These are phyloP conservation scores for Molossus alvarezi DNA, from an alignment of 2,797 vertebrate genomes.

Conservation along the genomic window DNA sequence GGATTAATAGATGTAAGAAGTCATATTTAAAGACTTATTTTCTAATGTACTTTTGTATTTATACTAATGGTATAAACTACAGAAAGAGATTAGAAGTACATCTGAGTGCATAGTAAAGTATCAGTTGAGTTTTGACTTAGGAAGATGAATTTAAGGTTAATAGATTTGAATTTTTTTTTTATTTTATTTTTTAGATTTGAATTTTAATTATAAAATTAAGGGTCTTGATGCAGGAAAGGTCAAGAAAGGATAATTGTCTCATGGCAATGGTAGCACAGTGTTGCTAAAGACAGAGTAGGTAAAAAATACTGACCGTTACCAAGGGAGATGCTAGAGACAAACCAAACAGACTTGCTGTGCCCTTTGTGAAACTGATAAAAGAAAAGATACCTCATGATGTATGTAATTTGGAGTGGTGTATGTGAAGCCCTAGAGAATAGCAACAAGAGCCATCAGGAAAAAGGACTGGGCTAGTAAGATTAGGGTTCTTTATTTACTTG, in stretches of 20 bases:
- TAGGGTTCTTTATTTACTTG: neutral
- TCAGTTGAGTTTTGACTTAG: slow-evolving; percentile 52
- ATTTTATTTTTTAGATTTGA: neutral
- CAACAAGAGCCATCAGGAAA: neutral
- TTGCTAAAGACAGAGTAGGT: neutral
- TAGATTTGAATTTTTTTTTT: neutral
- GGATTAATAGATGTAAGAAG: slow-evolving; percentile 97
- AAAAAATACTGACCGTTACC: slow-evolving; percentile 20
- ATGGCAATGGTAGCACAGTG: neutral
- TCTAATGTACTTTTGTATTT: slow-evolving; percentile 3
- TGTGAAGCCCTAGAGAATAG: neutral
- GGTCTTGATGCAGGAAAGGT: neutral
- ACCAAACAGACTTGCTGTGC: neutral
- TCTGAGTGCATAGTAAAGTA: slow-evolving; percentile 16
- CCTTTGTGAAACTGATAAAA: neutral
- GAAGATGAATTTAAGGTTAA: slow-evolving; percentile 54
- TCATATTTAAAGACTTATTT: slow-evolving; percentile 29
- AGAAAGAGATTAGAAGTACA: slow-evolving; percentile 52
- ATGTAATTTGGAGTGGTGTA: neutral
- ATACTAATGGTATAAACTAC: slow-evolving; percentile 18
- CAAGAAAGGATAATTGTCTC: slow-evolving; percentile 32
- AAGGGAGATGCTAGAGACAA: slow-evolving; percentile 31
- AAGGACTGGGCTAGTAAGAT: neutral
- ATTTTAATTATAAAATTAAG: slow-evolving; percentile 60
- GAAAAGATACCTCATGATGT: neutral